phyloP scores from a whole-genome alignment of 1,140 invertebrate species.

The Saxidomus purpurata region DNA sequence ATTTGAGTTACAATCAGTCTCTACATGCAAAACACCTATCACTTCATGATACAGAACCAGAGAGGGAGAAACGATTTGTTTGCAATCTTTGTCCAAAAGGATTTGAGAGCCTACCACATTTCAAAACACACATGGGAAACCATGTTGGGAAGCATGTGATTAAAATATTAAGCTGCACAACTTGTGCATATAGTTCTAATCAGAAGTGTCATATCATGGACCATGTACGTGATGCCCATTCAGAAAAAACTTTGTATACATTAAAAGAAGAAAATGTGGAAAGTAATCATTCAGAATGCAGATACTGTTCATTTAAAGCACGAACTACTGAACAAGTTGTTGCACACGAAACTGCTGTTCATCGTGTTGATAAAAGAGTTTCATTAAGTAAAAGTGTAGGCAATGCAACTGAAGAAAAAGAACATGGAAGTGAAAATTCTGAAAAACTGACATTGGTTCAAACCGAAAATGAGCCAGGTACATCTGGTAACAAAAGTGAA shows the following conservation, averaged over 20 bases:
- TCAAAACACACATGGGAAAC: constrained; percentile 47
- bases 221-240: constrained; percentile 51
- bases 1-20: constrained; percentile 47
- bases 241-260: constrained; percentile 13
- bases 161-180: constrained; percentile 44
- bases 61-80: constrained; percentile 52
- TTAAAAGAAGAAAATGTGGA: constrained; percentile 27
- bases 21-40: constrained; percentile 37
- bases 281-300: constrained; percentile 54
- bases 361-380: not conserved
- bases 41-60: constrained; percentile 54
- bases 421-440: not conserved
- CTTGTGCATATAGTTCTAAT: constrained; percentile 50
- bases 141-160: constrained; percentile 56
- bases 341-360: constrained; percentile 45
- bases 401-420: not conserved
- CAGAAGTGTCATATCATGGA: constrained; percentile 62
- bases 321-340: constrained; percentile 31
- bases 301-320: constrained; percentile 53
- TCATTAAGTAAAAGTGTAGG: not conserved
- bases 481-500: not conserved
- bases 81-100: constrained; percentile 55
- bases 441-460: not conserved
- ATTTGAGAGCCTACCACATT: not conserved
- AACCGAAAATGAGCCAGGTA: not conserved